phyloP scores from a whole-genome alignment of 2,113 vertebrate species.

The Cyanistes caeruleus region DNA sequence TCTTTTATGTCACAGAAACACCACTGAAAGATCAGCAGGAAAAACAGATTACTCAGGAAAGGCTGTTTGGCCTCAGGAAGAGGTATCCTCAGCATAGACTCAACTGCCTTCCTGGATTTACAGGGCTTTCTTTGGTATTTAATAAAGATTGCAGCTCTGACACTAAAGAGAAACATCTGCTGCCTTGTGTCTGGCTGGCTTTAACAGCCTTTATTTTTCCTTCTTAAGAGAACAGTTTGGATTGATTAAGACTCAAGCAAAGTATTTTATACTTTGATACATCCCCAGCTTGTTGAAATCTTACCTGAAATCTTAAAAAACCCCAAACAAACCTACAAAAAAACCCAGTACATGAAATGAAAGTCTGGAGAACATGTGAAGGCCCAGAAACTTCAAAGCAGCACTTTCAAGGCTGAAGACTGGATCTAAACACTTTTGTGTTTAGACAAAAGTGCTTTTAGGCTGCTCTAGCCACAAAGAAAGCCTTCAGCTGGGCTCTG shows the following conservation, averaged over 20 bases:
- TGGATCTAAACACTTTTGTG: not conserved
- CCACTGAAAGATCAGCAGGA: not conserved
- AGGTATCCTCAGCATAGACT: conserved; percentile 17
- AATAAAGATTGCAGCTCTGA: conserved; percentile 57
- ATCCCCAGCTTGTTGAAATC: conserved; percentile 24
- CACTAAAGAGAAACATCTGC: conserved; percentile 68
- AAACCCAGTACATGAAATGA: not conserved
- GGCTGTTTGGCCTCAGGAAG: conserved; percentile 34
- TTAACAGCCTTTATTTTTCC: conserved; percentile 14
- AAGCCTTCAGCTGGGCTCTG: not conserved
- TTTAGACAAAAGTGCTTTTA: not conserved
- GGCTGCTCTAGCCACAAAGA: not conserved
- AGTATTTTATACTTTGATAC: conserved; percentile 15
- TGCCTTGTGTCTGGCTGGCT: conserved; percentile 5
- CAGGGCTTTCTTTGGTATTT: conserved; percentile 61
- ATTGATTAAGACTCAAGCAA: conserved; percentile 39
- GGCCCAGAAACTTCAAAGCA: conserved; percentile 38
- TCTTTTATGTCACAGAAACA: conserved; percentile 25
- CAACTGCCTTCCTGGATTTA: conserved; percentile 43
- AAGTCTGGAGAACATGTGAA: conserved; percentile 31
- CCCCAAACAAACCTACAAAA: not conserved
- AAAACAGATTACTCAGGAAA: conserved; percentile 18
- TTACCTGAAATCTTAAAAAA: conserved; percentile 35
- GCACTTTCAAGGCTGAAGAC: not conserved
- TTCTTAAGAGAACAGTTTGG: conserved; percentile 42